A percentile compares a stretch with the other conserved stretches of the same genome.
These are phyloP conservation scores for Aspidiotus destructor DNA, from an alignment of 2,888 invertebrate species.

Conservation along the genomic window DNA sequence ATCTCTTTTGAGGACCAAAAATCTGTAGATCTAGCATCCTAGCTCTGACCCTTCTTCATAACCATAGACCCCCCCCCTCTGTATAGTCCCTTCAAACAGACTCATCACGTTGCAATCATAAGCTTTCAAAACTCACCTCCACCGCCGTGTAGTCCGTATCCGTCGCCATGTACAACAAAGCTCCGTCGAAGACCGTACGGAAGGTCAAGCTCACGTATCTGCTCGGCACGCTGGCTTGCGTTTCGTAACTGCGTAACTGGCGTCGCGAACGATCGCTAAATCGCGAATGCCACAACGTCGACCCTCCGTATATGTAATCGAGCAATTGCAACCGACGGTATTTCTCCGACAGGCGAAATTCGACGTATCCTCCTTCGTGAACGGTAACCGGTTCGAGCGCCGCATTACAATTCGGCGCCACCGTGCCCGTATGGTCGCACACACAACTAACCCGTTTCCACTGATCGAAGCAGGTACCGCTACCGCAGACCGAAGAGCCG, in stretches of 20 bases:
- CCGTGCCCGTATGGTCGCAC: conserved; percentile 46
- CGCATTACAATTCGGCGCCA: conserved; percentile 68
- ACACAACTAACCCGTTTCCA: conserved; percentile 67
- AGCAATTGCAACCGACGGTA: conserved; percentile 78
- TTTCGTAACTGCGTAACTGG: neutral
- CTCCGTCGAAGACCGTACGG: conserved; percentile 66
- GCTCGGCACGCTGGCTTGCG: neutral
- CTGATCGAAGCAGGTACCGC: conserved; percentile 68
- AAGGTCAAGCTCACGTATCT: conserved; percentile 72
- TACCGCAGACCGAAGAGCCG: conserved; percentile 47
- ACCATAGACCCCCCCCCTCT: no score
- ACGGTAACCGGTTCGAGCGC: conserved; percentile 72
- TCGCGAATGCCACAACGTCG: conserved; percentile 54
- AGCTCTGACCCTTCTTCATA: no score
- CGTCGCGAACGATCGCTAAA: conserved; percentile 38
- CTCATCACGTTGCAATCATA: no score
- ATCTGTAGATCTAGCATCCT: no score
- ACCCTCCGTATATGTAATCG: conserved; percentile 65
- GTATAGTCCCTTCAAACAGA: no score
- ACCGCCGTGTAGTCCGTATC: conserved; percentile 78
- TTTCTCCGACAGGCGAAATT: conserved; percentile 69
- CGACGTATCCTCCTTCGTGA: conserved; percentile 65
- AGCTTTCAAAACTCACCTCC: conserved; percentile 46
- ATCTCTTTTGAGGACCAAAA: no score
- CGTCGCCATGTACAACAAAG: conserved; percentile 76